phyloP scores from a whole-genome alignment of 2,888 invertebrate species.

The Ectemnius lituratus region DNA sequence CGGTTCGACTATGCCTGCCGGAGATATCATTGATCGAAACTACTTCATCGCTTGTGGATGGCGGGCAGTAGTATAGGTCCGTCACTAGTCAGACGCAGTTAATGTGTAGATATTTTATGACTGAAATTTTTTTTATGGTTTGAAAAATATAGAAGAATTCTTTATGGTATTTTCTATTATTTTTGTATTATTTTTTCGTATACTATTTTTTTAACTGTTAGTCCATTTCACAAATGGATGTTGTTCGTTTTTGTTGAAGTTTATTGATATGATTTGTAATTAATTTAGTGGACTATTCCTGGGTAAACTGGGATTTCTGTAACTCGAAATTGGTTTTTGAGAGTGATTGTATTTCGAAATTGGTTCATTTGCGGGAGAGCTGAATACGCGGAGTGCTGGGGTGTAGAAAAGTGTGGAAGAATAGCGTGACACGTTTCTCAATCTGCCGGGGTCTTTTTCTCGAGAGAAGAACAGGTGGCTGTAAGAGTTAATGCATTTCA shows the following conservation, averaged over 20 bases:
- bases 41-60: background rate
- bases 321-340: background rate
- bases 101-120: too few species aligned
- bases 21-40: background rate
- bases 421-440: conserved; percentile 41
- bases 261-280: background rate
- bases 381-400: background rate
- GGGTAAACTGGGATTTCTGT: background rate
- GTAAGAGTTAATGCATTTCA: conserved; percentile 69
- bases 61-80: background rate
- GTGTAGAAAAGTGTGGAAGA: conserved; percentile 17
- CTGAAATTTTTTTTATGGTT: too few species aligned
- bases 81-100: too few species aligned
- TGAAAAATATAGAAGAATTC: too few species aligned
- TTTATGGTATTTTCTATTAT: too few species aligned
- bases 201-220: too few species aligned
- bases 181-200: too few species aligned
- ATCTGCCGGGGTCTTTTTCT: conserved; percentile 22
- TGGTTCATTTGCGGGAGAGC: too few species aligned
- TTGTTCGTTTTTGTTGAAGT: too few species aligned
- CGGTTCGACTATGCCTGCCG: background rate
- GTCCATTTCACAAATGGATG: too few species aligned
- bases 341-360: background rate
- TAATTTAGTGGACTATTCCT: background rate
- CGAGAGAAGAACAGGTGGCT: conserved; percentile 9